Percentiles rank a stretch among this genome's conserved stretches.
Evolutionary conservation across 1,140 invertebrate genomes (phyloP).

Genomic region (Pogonus chalceus): DNA sequence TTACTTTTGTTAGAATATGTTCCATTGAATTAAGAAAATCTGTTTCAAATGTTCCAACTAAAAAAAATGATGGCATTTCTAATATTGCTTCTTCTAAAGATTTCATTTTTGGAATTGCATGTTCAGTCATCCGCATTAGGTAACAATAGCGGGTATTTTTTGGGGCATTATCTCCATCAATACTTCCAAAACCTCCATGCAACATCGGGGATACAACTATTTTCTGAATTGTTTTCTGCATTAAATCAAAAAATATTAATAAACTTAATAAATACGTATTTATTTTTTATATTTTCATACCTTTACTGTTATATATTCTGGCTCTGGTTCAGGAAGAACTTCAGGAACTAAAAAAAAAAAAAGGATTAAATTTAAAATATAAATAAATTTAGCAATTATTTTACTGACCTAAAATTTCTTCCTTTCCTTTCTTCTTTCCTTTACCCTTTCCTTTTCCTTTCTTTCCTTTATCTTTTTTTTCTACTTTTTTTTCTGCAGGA

Average conservation of each 20-base stretch:
- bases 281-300: constrained; percentile 36
- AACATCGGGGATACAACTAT: constrained; percentile 53
- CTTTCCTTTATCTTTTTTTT: constrained; percentile 25
- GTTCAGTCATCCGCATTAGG: constrained; percentile 49
- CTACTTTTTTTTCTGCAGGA: constrained; percentile 18
- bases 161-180: constrained; percentile 36
- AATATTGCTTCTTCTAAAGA: constrained; percentile 39
- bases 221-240: constrained; percentile 53
- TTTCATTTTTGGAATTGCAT: constrained; percentile 45
- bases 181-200: constrained; percentile 51
- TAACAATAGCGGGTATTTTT: constrained; percentile 51
- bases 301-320: constrained; percentile 40
- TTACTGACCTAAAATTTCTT: constrained; percentile 10
- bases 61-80: constrained; percentile 52
- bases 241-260: constrained; percentile 19
- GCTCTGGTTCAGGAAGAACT: constrained; percentile 39
- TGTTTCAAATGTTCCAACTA: constrained; percentile 47
- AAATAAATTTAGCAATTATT: constrained; percentile 11
- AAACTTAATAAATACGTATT: constrained; percentile 6
- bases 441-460: constrained; percentile 34
- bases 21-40: constrained; percentile 45
- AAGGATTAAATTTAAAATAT: background rate
- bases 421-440: constrained; percentile 25
- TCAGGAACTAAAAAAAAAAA: constrained; percentile 32
- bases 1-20: constrained; percentile 32